phyloP scores from a whole-genome alignment of 2,113 vertebrate genomes.

The Archocentrus centrarchus region DNA sequence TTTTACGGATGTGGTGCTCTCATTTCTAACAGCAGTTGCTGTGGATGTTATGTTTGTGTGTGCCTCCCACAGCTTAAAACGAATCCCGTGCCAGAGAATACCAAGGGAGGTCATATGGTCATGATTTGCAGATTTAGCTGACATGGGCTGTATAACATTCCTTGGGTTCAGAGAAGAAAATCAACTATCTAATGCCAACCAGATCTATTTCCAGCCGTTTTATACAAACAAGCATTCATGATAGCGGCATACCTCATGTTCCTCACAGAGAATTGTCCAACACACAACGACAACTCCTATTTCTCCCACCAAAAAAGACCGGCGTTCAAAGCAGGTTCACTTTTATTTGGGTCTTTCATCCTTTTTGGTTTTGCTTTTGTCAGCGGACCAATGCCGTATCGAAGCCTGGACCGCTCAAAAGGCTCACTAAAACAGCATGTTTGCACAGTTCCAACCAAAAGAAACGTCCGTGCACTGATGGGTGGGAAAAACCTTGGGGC shows the following conservation, averaged over 20 bases:
- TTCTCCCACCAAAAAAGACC: conserved; percentile 44
- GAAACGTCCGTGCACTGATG: conserved; percentile 57
- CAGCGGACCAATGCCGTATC: conserved; percentile 56
- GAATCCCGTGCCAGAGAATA: conserved; percentile 61
- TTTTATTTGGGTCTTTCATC: conserved; percentile 66
- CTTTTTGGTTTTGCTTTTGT: conserved; percentile 70
- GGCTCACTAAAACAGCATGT: conserved; percentile 72
- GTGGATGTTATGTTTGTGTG: conserved; percentile 55
- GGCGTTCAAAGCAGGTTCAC: conserved; percentile 46
- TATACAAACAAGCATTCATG: conserved; percentile 62
- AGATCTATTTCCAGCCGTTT: conserved; percentile 68
- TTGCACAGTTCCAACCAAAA: conserved; percentile 77
- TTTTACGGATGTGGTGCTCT: conserved; percentile 49
- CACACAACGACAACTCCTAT: conserved; percentile 27
- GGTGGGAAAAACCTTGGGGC: conserved; percentile 38
- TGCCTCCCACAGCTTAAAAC: conserved; percentile 60
- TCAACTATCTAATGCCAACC: conserved; percentile 70
- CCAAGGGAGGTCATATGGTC: conserved; percentile 76
- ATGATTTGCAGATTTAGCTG: conserved; percentile 78
- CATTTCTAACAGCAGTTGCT: conserved; percentile 21
- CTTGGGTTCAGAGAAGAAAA: conserved; percentile 74
- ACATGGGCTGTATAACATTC: conserved; percentile 77
- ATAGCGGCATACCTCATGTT: conserved; percentile 50
- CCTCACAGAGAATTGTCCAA: conserved; percentile 41
- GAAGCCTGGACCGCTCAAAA: conserved; percentile 68